Evolutionary conservation across 2,113 vertebrate species (phyloP).

Genomic region (Pygoscelis adeliae): DNA sequence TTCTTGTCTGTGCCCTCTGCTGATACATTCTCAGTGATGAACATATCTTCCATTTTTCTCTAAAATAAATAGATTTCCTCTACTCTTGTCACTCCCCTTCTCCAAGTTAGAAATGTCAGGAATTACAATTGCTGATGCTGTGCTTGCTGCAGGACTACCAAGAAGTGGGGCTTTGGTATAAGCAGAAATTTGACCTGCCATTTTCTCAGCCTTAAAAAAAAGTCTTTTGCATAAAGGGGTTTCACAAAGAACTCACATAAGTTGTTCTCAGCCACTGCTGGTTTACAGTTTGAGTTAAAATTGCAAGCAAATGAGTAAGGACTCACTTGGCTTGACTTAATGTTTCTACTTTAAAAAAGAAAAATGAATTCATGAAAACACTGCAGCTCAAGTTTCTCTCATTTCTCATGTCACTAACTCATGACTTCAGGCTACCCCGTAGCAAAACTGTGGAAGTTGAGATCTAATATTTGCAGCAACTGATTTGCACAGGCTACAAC

Average conservation of each 20-base stretch:
- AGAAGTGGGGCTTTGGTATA: background rate
- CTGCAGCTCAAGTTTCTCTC: background rate
- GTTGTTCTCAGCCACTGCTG: background rate
- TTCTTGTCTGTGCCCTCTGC: background rate
- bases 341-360: background rate
- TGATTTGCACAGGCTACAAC: background rate
- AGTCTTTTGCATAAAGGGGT: background rate
- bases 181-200: background rate
- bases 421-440: background rate
- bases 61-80: background rate
- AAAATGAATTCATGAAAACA: background rate
- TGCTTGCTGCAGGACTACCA: background rate
- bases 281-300: background rate
- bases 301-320: background rate
- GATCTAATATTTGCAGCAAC: background rate
- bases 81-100: background rate
- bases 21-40: background rate
- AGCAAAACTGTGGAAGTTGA: background rate
- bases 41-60: background rate
- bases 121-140: background rate
- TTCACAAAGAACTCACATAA: background rate
- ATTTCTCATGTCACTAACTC: background rate
- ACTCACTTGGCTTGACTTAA: background rate
- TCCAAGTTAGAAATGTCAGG: background rate
- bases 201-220: background rate